A percentile compares a stretch with the other conserved stretches of the same genome.
Conservation (phyloP, 1,140 invertebrate species). For the Caenorhabditis briggsae region DNA sequence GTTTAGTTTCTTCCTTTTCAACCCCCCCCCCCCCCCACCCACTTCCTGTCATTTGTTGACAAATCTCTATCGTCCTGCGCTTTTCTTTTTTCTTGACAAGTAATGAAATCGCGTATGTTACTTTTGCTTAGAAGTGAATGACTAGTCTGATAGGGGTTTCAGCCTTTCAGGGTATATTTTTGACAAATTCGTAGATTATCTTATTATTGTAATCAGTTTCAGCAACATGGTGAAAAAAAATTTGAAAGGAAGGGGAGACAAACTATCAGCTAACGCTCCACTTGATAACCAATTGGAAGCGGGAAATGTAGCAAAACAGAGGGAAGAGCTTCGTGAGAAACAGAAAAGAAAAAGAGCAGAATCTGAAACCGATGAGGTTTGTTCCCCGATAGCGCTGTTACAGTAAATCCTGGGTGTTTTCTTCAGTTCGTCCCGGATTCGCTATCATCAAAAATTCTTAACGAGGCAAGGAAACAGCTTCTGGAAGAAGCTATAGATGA, state of each 20-base stretch:
- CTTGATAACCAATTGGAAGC: conserved; percentile 68
- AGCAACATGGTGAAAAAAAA: conserved; percentile 45
- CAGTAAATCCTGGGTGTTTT: not conserved
- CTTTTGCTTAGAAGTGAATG: not conserved
- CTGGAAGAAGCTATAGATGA: conserved; percentile 69
- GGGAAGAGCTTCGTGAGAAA: conserved; percentile 59
- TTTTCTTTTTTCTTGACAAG: not conserved
- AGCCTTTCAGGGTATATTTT: conserved; percentile 22
- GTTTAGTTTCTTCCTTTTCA: not conserved
- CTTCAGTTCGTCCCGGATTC: conserved; percentile 66
- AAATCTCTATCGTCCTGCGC: conserved; percentile 21
- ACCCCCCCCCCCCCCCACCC: not conserved
- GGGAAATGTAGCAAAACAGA: conserved; percentile 64
- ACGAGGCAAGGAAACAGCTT: conserved; percentile 68
- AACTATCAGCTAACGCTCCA: conserved; percentile 33
- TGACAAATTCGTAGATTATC: not conserved
- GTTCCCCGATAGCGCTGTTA: not conserved
- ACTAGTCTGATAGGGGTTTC: not conserved
- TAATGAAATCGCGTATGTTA: conserved; percentile 54
- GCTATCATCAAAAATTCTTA: conserved; percentile 71
- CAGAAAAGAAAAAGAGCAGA: conserved; percentile 65
- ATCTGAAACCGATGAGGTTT: conserved; percentile 55
- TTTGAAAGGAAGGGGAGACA: conserved; percentile 47
- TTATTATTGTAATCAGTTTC: not conserved
- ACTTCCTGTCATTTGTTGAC: not conserved